Evolutionary conservation across 2,888 invertebrate species (phyloP).

Genomic region (Eupithecia centaureata): DNA sequence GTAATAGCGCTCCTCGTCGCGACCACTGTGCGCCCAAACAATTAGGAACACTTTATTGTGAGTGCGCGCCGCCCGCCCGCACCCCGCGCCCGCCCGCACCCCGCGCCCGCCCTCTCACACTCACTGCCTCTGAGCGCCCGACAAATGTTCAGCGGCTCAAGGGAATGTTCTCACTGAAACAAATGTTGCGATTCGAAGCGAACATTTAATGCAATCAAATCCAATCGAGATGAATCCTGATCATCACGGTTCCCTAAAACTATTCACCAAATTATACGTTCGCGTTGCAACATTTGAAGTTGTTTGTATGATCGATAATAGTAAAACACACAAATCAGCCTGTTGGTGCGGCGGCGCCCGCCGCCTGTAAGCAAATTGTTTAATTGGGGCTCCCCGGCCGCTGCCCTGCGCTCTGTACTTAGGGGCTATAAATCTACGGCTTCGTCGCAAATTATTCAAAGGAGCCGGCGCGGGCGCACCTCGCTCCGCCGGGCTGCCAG

Average conservation of each 20-base stretch:
- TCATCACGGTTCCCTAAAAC: slow-evolving; percentile 31
- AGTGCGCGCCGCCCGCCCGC: slow-evolving; percentile 8
- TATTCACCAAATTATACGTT: slow-evolving; percentile 50
- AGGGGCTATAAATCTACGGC: slow-evolving; percentile 77
- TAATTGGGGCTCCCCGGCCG: slow-evolving; percentile 66
- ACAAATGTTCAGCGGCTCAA: neutral
- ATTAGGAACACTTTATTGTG: slow-evolving; percentile 46
- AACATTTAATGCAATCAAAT: slow-evolving; percentile 22
- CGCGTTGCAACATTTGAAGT: slow-evolving; percentile 47
- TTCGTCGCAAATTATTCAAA: slow-evolving; percentile 78
- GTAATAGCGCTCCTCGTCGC: slow-evolving; percentile 52
- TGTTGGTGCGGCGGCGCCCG: slow-evolving; percentile 43
- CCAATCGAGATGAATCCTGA: slow-evolving; percentile 27
- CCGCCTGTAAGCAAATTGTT: slow-evolving; percentile 76
- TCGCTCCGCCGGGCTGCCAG: slow-evolving; percentile 10
- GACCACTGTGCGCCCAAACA: slow-evolving; percentile 46
- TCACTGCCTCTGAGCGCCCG: slow-evolving; percentile 11
- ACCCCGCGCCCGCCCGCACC: neutral
- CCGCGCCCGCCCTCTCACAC: slow-evolving; percentile 7
- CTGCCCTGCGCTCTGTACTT: slow-evolving; percentile 78
- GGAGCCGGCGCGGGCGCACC: slow-evolving; percentile 58
- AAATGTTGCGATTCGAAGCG: slow-evolving; percentile 8
- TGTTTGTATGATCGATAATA: slow-evolving; percentile 54
- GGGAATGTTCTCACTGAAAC: slow-evolving; percentile 9
- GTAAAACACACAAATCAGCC: slow-evolving; percentile 63